Base-by-base conservation (phyloP, 2,797 vertebrate genomes). In the Sebastes matsubarae region DNA sequence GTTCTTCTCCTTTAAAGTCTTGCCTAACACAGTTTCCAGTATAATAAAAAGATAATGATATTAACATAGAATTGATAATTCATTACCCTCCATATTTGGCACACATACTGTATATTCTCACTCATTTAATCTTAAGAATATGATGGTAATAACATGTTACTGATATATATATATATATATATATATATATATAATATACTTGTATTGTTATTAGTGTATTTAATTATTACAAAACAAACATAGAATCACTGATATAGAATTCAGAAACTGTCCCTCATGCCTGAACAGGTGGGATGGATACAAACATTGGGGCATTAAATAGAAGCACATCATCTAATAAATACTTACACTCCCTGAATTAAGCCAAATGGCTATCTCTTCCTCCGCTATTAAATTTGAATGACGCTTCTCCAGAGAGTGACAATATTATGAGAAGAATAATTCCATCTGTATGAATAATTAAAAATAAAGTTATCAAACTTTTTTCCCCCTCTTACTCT, bases 381-480 rank as follows among this genome's bases (percentile, higher is more conserved):
- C 25, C 73, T 75, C 79, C 11, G 2, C 78, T 82, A 92, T 94
- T 90, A 93, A 92, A 93, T 90, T 90, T 92, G 66, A 86, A 94
- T 92, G 90, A 89, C 67, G 83, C 72, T 83, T 82, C 90, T 92
- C 91, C 68, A 80, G 91, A 91, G 89, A 90, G 77, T 68, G 85
- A 89, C 88, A 90, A 86, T 86, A 91, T 93, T 91, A 95, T 90
- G 89, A 90, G 88, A 90, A 80, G 85, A 93, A 94, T 94, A 86
- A 93, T 93, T 92, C 82, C 79, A 85, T 90, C 68, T 38, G 10
- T 80, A 91, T 95, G 87, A 92, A 95, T 95, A 90, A 95, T 95
- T 94, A 79, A 94, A 88, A 86, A 84, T 72, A 87, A 90, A 92
- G 85, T 92, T 93, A 84, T 86, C 88, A 83, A 92, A 90, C 79